Evolutionary conservation across 1,140 invertebrate species (phyloP).

Genomic region (Achroia grisella): DNA sequence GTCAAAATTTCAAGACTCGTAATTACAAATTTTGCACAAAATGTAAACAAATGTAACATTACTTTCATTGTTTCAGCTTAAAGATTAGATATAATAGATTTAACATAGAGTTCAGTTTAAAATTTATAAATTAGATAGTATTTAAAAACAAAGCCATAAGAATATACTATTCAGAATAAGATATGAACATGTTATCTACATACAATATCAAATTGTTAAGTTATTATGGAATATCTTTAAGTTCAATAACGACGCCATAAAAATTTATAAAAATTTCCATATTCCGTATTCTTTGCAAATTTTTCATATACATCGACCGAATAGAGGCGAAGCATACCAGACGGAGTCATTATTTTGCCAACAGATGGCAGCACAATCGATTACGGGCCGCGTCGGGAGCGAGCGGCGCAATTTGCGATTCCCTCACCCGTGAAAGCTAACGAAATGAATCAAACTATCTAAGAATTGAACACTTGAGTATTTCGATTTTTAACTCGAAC

Average conservation of each 20-base stretch:
- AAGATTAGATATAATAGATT: too few species aligned
- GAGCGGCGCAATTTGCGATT: constrained; percentile 60
- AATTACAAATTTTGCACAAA: too few species aligned
- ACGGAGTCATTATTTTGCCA: constrained; percentile 63
- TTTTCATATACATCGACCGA: constrained; percentile 23
- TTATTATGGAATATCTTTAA: too few species aligned
- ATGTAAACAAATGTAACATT: too few species aligned
- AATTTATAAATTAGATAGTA: too few species aligned
- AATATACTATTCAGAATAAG: too few species aligned
- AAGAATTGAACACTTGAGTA: constrained; percentile 40
- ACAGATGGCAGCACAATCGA: constrained; percentile 66
- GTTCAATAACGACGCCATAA: neutral
- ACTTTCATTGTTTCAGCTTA: too few species aligned
- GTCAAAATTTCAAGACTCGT: too few species aligned
- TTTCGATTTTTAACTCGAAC: constrained; percentile 31
- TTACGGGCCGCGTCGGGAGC: constrained; percentile 37
- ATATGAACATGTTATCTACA: too few species aligned
- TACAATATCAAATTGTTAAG: too few species aligned
- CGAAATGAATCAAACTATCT: constrained; percentile 67
- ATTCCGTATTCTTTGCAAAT: constrained; percentile 4
- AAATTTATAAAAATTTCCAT: neutral
- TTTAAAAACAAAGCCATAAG: too few species aligned
- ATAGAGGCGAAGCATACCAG: constrained; percentile 49
- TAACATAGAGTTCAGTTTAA: too few species aligned
- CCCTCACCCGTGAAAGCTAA: constrained; percentile 58